Percentiles rank a stretch among this genome's conserved stretches.
Conservation (phyloP, 2,113 vertebrate genomes). For the Rafetus swinhoei region DNA sequence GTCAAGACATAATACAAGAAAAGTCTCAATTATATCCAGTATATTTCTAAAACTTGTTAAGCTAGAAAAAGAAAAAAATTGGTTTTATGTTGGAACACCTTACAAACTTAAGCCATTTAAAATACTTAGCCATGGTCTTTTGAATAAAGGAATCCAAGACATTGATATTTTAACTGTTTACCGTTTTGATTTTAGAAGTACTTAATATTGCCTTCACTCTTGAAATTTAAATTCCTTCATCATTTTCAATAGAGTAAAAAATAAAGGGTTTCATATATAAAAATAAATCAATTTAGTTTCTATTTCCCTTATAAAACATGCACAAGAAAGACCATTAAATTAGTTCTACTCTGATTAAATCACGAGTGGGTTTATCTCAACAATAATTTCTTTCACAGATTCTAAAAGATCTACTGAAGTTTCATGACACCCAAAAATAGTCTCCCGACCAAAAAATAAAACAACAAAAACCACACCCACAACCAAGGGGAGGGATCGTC, state of each 20-base stretch:
- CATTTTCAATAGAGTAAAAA: neutral
- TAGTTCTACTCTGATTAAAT: neutral
- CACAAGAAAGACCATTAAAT: slow-evolving; percentile 6
- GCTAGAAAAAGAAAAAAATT: neutral
- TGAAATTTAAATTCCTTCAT: neutral
- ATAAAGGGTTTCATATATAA: neutral
- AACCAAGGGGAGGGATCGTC: neutral
- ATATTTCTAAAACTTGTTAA: neutral
- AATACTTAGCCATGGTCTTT: neutral
- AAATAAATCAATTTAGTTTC: neutral
- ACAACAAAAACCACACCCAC: neutral
- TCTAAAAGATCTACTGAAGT: slow-evolving; percentile 13
- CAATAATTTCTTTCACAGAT: neutral
- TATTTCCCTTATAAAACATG: neutral
- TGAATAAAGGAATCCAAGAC: neutral
- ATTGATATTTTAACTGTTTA: neutral
- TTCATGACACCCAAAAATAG: neutral
- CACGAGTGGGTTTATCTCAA: slow-evolving; percentile 27
- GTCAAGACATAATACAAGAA: neutral
- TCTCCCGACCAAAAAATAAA: neutral
- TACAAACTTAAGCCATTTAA: neutral
- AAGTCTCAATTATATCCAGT: neutral
- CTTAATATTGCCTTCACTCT: neutral
- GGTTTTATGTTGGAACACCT: neutral
- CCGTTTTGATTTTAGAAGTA: neutral